Evolutionary conservation across 2,888 invertebrate genomes (phyloP), one percentile per base, ranked within the genome.

Genomic region (Graphium colonna): DNA sequence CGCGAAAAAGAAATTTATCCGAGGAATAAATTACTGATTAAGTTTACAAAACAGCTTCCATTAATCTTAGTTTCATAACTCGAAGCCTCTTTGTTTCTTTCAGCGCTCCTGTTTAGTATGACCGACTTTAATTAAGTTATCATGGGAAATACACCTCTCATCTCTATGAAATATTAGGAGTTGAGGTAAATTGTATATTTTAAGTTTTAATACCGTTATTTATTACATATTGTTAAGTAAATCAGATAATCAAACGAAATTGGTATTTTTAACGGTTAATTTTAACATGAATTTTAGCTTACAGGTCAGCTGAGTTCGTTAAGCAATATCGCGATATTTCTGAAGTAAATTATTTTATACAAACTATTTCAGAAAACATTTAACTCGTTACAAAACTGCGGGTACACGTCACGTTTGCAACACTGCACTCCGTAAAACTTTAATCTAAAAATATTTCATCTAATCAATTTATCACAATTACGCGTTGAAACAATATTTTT

Each of bases 41-140:
- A 78, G 73, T 83, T 77, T 71, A 74, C 72, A 74, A 73, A 81
- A 75, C 69, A 72, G 72, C 69, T 71, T 70, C 69, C 79, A 83
- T 86, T 81, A 82, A 84, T 84, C 82, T 83, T 82, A 78, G 79
- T 83, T 84, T 77, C 75, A 75, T 73, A 80, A 79, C 71, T 81
- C 69, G 62, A 65, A 65, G 69, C 71, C 69, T 71, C 69, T 77
- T 79, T 79, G 77, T 81, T 79, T 77, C 73, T 77, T 79, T 77
- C 69, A 61, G 67, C 68, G 67, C 68, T 62, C 63, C 62, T 65
- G 69, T 70, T 75, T 69, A 67, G 73, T 75, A 69, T 74, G 71
- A 71, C 71, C 68, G 68, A 71, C 70, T 77, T 85, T 83, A 83
- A 84, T 85, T 84, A 82, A 79, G 80, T 81, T 79, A 84, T 82